Evolutionary conservation across 2,797 vertebrate species (phyloP).

Genomic region (Galago senegalensis): DNA sequence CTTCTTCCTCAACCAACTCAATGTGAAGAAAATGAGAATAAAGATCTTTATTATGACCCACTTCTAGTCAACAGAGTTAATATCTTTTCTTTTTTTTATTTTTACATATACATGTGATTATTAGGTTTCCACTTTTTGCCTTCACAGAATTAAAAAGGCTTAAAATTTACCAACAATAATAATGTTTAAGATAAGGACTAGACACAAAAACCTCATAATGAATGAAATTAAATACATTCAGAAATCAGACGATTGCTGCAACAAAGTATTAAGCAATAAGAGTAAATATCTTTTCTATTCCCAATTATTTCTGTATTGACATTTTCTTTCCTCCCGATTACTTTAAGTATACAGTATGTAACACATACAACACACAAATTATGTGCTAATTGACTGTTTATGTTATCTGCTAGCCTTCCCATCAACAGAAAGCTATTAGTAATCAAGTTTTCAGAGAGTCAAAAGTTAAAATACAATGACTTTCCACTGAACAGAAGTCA

Average conservation of each 20-base stretch:
- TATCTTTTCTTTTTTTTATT: too few relatives aligned
- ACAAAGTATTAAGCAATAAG: background rate
- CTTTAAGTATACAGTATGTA: background rate
- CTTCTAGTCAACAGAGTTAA: background rate
- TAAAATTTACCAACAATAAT: too few relatives aligned
- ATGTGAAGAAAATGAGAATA: background rate
- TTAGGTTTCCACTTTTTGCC: too few relatives aligned
- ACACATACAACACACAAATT: background rate
- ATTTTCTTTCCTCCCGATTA: background rate
- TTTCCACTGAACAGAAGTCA: background rate
- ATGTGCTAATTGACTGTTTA: background rate
- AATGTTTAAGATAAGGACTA: too few relatives aligned
- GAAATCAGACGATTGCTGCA: too few relatives aligned
- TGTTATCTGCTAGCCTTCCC: background rate
- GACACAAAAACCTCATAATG: too few relatives aligned
- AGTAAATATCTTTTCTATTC: background rate
- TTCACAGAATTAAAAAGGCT: too few relatives aligned
- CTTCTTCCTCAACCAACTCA: background rate
- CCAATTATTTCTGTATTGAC: background rate
- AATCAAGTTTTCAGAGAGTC: background rate
- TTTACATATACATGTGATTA: too few relatives aligned
- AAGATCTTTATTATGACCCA: background rate
- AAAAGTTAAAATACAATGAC: background rate
- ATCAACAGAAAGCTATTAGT: background rate
- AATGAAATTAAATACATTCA: too few relatives aligned